These are phyloP conservation scores for Raja brachyura DNA, from an alignment of 2,113 vertebrate genomes.

Conservation along the genomic window DNA sequence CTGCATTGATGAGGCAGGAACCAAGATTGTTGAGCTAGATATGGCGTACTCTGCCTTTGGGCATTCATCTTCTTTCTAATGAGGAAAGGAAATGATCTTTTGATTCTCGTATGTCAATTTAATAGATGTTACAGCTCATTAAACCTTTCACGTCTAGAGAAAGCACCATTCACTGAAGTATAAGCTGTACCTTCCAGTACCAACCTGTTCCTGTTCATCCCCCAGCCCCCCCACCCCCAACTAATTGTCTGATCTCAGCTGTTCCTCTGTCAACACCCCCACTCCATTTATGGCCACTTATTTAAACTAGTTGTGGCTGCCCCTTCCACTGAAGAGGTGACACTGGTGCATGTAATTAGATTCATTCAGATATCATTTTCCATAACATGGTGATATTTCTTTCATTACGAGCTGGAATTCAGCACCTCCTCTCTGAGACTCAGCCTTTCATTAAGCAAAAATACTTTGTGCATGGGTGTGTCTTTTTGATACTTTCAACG, in stretches of 20 bases:
- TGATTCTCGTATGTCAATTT: neutral
- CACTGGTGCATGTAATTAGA: neutral
- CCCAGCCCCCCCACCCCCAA: neutral
- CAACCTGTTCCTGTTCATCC: neutral
- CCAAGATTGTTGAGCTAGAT: neutral
- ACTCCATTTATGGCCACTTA: neutral
- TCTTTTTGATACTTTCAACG: no score
- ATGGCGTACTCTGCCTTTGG: no score
- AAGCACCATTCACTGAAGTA: neutral
- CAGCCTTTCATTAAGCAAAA: no score
- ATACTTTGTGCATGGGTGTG: no score
- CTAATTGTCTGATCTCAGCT: neutral
- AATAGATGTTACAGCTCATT: neutral
- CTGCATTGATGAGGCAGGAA: neutral
- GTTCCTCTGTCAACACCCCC: neutral
- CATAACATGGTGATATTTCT: neutral
- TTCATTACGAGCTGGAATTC: neutral
- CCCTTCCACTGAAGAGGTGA: neutral
- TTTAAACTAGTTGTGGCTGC: neutral
- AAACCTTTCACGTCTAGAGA: neutral
- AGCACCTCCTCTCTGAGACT: neutral
- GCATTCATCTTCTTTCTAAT: neutral
- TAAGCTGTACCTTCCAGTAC: neutral
- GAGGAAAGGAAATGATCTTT: neutral
- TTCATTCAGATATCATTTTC: neutral